Percentiles rank a stretch among this genome's conserved stretches.
phyloP scores from a whole-genome alignment of 1,140 invertebrate genomes.

The Aplysia californica region DNA sequence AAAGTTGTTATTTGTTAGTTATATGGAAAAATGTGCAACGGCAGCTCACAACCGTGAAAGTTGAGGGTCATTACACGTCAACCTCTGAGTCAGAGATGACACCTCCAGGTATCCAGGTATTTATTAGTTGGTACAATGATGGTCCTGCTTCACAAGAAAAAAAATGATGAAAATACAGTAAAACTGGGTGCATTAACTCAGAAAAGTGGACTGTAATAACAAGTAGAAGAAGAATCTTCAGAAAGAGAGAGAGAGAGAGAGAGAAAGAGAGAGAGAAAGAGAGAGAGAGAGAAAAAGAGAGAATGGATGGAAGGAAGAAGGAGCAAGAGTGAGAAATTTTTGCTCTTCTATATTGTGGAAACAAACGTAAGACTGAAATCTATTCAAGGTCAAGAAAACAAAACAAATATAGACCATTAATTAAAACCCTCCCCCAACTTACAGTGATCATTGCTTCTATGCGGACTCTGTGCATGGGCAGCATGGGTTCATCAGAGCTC shows the following conservation, averaged over 20 bases:
- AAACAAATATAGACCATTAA: neutral
- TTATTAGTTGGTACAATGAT: neutral
- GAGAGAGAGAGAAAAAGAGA: neutral
- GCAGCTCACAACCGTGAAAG: too few species aligned
- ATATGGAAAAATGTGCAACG: too few species aligned
- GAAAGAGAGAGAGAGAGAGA: too few species aligned
- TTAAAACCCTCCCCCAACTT: conserved; percentile 24
- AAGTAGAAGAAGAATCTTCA: too few species aligned
- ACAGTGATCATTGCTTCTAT: conserved; percentile 65
- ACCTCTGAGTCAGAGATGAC: neutral
- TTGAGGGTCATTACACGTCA: too few species aligned
- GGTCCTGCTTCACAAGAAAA: too few species aligned
- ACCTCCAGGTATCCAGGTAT: neutral
- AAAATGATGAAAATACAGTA: too few species aligned
- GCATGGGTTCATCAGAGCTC: conserved; percentile 60
- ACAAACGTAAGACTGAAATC: too few species aligned
- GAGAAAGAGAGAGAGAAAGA: too few species aligned
- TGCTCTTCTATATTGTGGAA: too few species aligned
- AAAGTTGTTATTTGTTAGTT: neutral
- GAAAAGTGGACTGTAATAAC: too few species aligned
- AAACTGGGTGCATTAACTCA: too few species aligned
- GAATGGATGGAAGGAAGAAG: neutral
- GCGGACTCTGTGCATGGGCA: conserved; percentile 61
- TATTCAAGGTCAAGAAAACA: neutral
- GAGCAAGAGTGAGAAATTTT: neutral